These are phyloP conservation scores for Agrotis clavis DNA, from an alignment of 2,888 invertebrate genomes.

Conservation along the genomic window DNA sequence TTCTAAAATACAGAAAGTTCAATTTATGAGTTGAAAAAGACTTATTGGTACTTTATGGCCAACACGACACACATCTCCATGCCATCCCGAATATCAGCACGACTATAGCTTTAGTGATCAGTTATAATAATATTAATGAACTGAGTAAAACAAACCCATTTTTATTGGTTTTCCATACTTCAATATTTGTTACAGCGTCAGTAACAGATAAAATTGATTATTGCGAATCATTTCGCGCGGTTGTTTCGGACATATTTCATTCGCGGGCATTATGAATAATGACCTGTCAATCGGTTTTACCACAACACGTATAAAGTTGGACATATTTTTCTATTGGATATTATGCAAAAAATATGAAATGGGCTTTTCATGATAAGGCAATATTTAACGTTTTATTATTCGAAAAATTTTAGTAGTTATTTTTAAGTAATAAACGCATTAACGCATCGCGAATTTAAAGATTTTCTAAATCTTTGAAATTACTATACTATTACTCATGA, in stretches of 20 bases:
- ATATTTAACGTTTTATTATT: not conserved
- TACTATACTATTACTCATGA: too few species aligned
- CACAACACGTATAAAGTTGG: slow-evolving; percentile 12
- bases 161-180: not conserved
- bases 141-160: not conserved
- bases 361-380: not conserved
- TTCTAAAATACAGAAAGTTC: too few species aligned
- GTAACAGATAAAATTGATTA: slow-evolving; percentile 28
- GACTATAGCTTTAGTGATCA: too few species aligned
- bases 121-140: too few species aligned
- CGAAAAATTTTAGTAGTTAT: not conserved
- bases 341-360: slow-evolving; percentile 11
- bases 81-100: too few species aligned
- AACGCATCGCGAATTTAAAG: too few species aligned
- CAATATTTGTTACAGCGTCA: slow-evolving; percentile 5
- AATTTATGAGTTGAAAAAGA: too few species aligned
- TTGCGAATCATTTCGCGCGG: slow-evolving; percentile 43
- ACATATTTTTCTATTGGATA: not conserved
- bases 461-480: too few species aligned
- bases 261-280: slow-evolving; percentile 43
- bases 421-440: too few species aligned
- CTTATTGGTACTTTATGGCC: too few species aligned
- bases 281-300: slow-evolving; percentile 38
- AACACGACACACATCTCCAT: too few species aligned
- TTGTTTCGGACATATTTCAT: slow-evolving; percentile 51